These are phyloP conservation scores for Alviniconcha strummeri DNA, from an alignment of 2,888 invertebrate genomes.

Conservation along the genomic window DNA sequence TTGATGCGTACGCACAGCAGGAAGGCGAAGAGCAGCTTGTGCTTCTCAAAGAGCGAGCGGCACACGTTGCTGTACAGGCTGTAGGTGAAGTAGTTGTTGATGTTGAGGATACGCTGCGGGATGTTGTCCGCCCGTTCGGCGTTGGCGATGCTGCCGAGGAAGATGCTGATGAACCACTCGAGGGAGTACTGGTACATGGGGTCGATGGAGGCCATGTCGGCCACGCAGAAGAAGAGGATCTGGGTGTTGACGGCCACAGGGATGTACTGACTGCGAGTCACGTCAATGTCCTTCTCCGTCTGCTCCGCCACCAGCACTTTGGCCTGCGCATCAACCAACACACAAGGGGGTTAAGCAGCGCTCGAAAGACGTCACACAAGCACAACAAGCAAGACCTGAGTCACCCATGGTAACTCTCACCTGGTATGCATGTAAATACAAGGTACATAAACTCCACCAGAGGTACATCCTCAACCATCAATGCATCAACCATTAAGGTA, in stretches of 20 bases:
- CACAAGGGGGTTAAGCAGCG: no score
- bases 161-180: conserved; percentile 74
- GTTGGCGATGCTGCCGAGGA: conserved; percentile 71
- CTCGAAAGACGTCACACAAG: no score
- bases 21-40: conserved; percentile 74
- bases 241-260: conserved; percentile 74
- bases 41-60: conserved; percentile 73
- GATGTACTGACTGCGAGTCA: conserved; percentile 73
- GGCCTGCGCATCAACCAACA: conserved; percentile 53
- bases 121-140: conserved; percentile 70
- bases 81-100: conserved; percentile 74
- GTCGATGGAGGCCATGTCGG: conserved; percentile 73
- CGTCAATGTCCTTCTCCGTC: conserved; percentile 74
- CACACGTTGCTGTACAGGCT: conserved; percentile 74
- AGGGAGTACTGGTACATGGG: conserved; percentile 75
- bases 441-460: no score
- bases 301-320: conserved; percentile 73
- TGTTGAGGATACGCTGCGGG: conserved; percentile 70
- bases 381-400: no score
- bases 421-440: no score
- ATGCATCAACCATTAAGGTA: no score
- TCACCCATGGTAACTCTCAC: no score
- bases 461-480: no score
- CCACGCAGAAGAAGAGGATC: conserved; percentile 75
- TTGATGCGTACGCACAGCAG: conserved; percentile 71